Evolutionary conservation across 2,888 invertebrate genomes (phyloP).

Genomic region (Megamerina dolium): DNA sequence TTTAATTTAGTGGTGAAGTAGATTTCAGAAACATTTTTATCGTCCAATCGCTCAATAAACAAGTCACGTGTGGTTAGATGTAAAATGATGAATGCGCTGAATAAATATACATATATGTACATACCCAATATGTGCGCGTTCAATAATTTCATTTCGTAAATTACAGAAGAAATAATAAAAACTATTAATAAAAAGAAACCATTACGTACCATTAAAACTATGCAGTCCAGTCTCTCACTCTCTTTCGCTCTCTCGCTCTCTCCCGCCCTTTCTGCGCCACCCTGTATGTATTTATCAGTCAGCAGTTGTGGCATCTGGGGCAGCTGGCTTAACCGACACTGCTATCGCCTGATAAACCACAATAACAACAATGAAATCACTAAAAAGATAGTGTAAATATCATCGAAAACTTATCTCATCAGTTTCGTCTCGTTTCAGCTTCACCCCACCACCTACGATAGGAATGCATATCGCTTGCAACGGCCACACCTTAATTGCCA

Average conservation of each 20-base stretch:
- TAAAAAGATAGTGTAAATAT: too few species aligned
- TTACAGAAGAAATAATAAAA: not conserved
- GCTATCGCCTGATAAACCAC: not conserved
- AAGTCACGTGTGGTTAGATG: slow-evolving; percentile 12
- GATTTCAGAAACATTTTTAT: not conserved
- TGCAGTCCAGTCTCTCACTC: too few species aligned
- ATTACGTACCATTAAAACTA: too few species aligned
- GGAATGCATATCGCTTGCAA: not conserved
- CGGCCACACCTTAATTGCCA: too few species aligned
- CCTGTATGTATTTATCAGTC: not conserved
- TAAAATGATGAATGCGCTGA: not conserved
- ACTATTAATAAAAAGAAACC: too few species aligned
- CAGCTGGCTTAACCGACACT: slow-evolving; percentile 4
- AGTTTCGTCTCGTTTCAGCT: too few species aligned
- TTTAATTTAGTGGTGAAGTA: not conserved
- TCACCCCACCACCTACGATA: too few species aligned
- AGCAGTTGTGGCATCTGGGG: not conserved
- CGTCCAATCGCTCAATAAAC: slow-evolving; percentile 8
- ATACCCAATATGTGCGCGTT: not conserved
- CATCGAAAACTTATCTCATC: too few species aligned
- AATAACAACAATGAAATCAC: too few species aligned
- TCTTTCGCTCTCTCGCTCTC: not conserved
- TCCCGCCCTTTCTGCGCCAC: not conserved
- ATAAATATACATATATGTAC: slow-evolving; percentile 1
- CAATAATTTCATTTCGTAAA: not conserved